These are phyloP conservation scores for Hirtodrosophila histrioides DNA, from an alignment of 2,888 invertebrate species.

Conservation along the genomic window DNA sequence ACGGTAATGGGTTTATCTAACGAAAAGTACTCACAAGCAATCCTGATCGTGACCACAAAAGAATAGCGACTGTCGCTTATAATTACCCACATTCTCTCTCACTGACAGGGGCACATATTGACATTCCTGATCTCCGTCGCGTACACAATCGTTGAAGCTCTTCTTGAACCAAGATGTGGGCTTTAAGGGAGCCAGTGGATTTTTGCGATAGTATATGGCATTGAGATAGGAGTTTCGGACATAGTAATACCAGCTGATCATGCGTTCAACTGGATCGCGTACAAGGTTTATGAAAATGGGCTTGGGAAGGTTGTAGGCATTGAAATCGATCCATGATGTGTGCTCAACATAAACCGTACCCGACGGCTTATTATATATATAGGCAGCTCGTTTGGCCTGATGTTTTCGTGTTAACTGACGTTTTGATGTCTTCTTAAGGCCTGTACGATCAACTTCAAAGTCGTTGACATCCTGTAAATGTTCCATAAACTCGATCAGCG, in stretches of 20 bases:
- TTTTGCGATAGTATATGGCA: constrained; percentile 92
- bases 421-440: constrained; percentile 31
- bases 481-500: constrained; percentile 89
- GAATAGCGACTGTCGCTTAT: constrained; percentile 92
- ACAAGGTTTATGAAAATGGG: constrained; percentile 95
- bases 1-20: not conserved
- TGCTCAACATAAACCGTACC: constrained; percentile 94
- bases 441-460: constrained; percentile 86
- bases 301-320: constrained; percentile 90
- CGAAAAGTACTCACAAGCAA: constrained; percentile 88
- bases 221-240: constrained; percentile 88
- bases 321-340: constrained; percentile 94
- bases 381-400: constrained; percentile 89
- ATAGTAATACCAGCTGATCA: constrained; percentile 96
- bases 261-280: constrained; percentile 93
- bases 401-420: constrained; percentile 86
- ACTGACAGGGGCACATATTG: constrained; percentile 91
- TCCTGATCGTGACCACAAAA: constrained; percentile 94
- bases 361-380: constrained; percentile 88
- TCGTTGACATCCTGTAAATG: constrained; percentile 82
- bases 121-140: constrained; percentile 92
- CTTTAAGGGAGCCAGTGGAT: constrained; percentile 87
- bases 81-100: constrained; percentile 92
- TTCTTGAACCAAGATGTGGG: constrained; percentile 82
- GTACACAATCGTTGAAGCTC: constrained; percentile 93